Base-by-base conservation (phyloP, 30 jellyfish, hydroid and myxozoan genomes). In the Cassiopea andromeda region DNA sequence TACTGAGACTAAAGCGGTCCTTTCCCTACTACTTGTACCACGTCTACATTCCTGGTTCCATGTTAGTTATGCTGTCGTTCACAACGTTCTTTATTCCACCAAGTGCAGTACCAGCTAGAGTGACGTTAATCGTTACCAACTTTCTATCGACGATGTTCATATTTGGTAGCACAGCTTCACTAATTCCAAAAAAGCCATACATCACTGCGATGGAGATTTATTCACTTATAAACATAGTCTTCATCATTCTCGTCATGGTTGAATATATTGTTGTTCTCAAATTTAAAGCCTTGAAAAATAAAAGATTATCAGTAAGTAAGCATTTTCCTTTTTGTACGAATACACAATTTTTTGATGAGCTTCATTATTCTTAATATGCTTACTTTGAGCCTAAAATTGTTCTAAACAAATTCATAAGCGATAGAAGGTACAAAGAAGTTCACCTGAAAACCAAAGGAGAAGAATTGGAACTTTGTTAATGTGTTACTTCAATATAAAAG, bases 91-190 rank as follows among this genome's bases (percentile, higher is more conserved):
- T 47, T 74, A 89, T 89, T 45, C 96, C 92, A 19, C 85, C 91
- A 44, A 81, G 84, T 18, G 96, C 96, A 2, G 78, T 89, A 14
- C 96, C 96, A 12, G 96, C 96, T 1, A 80, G 96, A 80, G 92
- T 89, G 48, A 81, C 96, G 0, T 54, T 89, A 78, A 89, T 89
- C 27, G 96, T 89, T n/a, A 89, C 96, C 64, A 89, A 81, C 46
- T 81, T 89, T 69, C 81, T 89, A 14, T 89, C 96, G 17, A 77
- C 91, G 4, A 81, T 89, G 92, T 81, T 89, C 80, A 81, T 89
- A 14, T 81, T 89, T 46, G 91, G 90, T 61, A 74, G 96, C 76
- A 81, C 92, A 46, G 76, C 80, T 66, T 71, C 96, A 5, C 27
- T 77, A 82, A 80, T 89, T 47, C 91, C 90, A 0, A 80, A 71